A percentile compares a stretch with the other conserved stretches of the same genome.
Conservation (phyloP, 2,113 vertebrate genomes). For the Channa maculata region DNA sequence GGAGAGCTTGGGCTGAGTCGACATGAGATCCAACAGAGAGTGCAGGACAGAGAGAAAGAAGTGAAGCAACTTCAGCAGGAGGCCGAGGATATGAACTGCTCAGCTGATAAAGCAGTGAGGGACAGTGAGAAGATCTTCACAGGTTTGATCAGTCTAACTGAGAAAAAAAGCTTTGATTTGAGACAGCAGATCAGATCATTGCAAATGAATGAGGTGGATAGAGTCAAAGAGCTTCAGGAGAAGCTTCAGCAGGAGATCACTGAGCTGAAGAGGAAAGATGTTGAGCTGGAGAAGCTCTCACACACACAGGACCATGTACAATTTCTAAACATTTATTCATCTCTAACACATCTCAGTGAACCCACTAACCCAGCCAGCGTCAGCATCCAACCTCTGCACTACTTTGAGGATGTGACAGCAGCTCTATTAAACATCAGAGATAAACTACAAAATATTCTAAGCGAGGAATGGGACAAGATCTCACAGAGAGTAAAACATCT, state of each 20-base stretch:
- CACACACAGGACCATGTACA: slow-evolving; percentile 21
- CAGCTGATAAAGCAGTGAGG: slow-evolving; percentile 17
- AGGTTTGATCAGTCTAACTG: too few species aligned
- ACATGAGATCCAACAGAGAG: not conserved
- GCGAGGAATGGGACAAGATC: not conserved
- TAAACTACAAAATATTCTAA: slow-evolving; percentile 8
- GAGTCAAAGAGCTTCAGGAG: not conserved
- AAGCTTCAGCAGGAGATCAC: slow-evolving; percentile 27
- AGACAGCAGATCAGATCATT: slow-evolving; percentile 20
- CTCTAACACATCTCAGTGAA: not conserved
- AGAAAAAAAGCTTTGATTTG: not conserved
- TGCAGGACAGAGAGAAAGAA: not conserved
- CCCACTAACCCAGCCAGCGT: not conserved
- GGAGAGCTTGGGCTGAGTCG: not conserved
- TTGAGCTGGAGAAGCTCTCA: slow-evolving; percentile 48
- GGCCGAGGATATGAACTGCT: not conserved
- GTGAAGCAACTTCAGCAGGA: slow-evolving; percentile 1
- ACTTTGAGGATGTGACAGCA: slow-evolving; percentile 13
- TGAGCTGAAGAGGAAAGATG: slow-evolving; percentile 20
- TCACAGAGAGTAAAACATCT: not conserved
- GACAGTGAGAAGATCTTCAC: slow-evolving; percentile 2
- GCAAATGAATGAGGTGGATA: not conserved
- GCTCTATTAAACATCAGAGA: slow-evolving; percentile 12
- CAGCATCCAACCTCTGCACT: not conserved
- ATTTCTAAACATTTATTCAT: slow-evolving; percentile 31